Evolutionary conservation across 2,888 invertebrate genomes (phyloP).

Genomic region (Chalcosyrphus nemorum): DNA sequence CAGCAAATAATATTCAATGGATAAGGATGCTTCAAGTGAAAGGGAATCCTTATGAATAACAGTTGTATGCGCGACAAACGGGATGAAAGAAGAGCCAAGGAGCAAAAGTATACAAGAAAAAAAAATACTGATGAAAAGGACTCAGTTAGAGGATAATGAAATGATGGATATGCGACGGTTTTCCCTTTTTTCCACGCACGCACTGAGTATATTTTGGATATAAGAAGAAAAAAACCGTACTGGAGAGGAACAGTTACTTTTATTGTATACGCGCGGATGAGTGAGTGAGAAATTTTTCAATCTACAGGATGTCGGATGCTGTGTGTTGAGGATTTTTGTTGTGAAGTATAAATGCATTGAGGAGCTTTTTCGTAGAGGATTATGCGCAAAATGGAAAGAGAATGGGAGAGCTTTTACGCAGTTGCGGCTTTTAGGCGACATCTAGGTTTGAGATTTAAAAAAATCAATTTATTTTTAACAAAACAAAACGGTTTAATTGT

Average conservation of each 20-base stretch:
- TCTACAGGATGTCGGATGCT: conserved; percentile 67
- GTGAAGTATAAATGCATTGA: conserved; percentile 11
- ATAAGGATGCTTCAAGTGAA: conserved; percentile 26
- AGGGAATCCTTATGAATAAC: conserved; percentile 24
- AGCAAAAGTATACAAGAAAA: no score
- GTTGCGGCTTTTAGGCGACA: conserved; percentile 20
- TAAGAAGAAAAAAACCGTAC: conserved; percentile 24
- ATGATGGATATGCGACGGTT: conserved; percentile 45
- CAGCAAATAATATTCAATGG: not conserved
- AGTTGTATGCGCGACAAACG: conserved; percentile 24
- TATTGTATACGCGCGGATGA: conserved; percentile 62
- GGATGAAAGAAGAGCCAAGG: conserved; percentile 60
- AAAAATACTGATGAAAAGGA: conserved; percentile 56
- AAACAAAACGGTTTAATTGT: no score
- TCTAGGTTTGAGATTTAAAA: conserved; percentile 15
- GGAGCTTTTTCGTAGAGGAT: conserved; percentile 30
- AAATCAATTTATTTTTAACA: not conserved
- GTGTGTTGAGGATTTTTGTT: conserved; percentile 50
- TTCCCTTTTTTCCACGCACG: conserved; percentile 30
- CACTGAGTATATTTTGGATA: conserved; percentile 32
- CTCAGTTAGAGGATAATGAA: conserved; percentile 59
- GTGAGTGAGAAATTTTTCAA: conserved; percentile 60
- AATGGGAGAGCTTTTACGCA: not conserved
- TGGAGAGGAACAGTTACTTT: conserved; percentile 56
- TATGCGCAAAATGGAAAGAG: conserved; percentile 40